Evolutionary conservation across 2,888 invertebrate species (phyloP).

Genomic region (Hypomecis atomaria): DNA sequence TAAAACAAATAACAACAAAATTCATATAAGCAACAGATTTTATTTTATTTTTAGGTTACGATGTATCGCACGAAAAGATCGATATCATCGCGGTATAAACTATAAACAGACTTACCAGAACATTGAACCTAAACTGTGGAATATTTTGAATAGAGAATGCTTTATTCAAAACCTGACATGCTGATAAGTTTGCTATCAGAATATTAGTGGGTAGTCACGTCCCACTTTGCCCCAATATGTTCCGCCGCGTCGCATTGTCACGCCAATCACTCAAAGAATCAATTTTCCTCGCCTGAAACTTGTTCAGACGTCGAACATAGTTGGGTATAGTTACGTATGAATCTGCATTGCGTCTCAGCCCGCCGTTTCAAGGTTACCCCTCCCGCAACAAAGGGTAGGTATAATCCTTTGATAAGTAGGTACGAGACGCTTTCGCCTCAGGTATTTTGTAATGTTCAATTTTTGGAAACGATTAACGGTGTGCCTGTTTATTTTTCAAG

Average conservation of each 20-base stretch:
- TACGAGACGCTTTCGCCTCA: conserved; percentile 39
- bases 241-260: conserved; percentile 19
- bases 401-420: conserved; percentile 49
- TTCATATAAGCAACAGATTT: too few relatives aligned
- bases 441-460: conserved; percentile 36
- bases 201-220: conserved; percentile 8
- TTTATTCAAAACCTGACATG: conserved; percentile 2
- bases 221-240: conserved; percentile 4
- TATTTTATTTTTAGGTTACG: too few relatives aligned
- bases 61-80: not conserved
- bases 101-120: not conserved
- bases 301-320: conserved; percentile 29
- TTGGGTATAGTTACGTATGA: conserved; percentile 41
- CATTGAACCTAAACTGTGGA: not conserved
- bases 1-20: too few relatives aligned
- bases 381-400: conserved; percentile 45
- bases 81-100: not conserved
- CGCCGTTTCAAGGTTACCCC: conserved; percentile 52
- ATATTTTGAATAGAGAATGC: not conserved
- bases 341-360: conserved; percentile 64
- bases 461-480: conserved; percentile 17
- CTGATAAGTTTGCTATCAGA: conserved; percentile 5
- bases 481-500: not conserved
- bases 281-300: conserved; percentile 30
- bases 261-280: conserved; percentile 33